Evolutionary conservation across 2,888 invertebrate species (phyloP), one percentile per base, ranked within the genome.

Genomic region (Amphipoea oculea): DNA sequence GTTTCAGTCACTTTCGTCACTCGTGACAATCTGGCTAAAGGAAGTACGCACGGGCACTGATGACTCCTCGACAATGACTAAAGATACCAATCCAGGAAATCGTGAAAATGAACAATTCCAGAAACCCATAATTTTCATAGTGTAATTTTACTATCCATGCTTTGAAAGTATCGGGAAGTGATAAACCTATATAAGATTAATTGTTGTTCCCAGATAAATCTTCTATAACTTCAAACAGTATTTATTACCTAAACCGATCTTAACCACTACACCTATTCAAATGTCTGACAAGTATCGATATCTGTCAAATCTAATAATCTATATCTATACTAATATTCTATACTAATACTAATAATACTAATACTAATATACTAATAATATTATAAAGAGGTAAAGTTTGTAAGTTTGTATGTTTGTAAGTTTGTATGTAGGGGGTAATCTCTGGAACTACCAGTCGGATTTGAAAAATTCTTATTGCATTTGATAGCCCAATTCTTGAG

Each of bases 141-240:
- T 68, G 54, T 66, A 57, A 81, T 17, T 80, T 74, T 82, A 74
- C 36, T 51, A 45, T 40, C n/a, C 45, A 42, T 40, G 40, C 45
- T 48, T 54, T 29, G 42, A 48, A 80, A 48, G 40, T 79, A 23
- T 23, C 62, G 23, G 70, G 40, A 76, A 76, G 69, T 45, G 45
- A 67, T 83, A 83, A 83, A 83, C 81, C 70, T 83, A 77, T 45
- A 62, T 60, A n/a, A 42, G 11, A 76, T 65, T 65, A 36, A 69
- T 65, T 51, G 40, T 36, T 67, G 20, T 45, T 76, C 75, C 51
- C 42, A 42, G 65, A 76, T 40, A 40, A 54, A 73, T 62, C n/a
- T 66, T 79, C 40, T 70, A 17, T 48, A 36, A 60, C 12, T 42
- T 63, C 6, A 60, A 57, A 12, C 12, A 57, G 23, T 23, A 9